Conservation (phyloP, 2,797 vertebrate genomes). For the Crocodylus rhombifer region DNA sequence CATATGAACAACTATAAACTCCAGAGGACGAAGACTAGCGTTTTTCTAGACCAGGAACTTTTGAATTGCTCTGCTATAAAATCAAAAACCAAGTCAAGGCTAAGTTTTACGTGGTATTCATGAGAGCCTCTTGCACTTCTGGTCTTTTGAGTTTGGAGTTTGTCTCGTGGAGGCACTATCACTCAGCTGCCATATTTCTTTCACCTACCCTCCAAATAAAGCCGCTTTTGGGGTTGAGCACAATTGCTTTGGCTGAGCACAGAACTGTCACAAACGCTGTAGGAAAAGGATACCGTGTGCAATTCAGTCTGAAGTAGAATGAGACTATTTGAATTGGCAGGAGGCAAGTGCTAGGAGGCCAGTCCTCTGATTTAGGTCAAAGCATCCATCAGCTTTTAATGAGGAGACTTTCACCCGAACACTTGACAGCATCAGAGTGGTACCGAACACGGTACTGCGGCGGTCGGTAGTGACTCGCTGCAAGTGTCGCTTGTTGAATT, state of each 20-base stretch:
- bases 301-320: fast-evolving
- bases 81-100: background rate
- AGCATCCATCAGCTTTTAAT: fast-evolving
- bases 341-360: fast-evolving
- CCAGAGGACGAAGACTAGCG: fast-evolving
- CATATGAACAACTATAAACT: background rate
- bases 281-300: background rate
- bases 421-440: too few species aligned
- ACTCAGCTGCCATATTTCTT: background rate
- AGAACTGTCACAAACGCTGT: background rate
- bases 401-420: background rate
- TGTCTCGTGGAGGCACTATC: background rate
- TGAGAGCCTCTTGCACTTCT: background rate
- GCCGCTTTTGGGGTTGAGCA: fast-evolving
- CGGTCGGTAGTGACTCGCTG: too few species aligned
- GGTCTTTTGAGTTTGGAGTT: background rate
- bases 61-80: background rate
- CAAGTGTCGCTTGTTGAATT: too few species aligned
- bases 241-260: background rate
- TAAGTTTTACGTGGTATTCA: too few species aligned
- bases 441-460: too few species aligned
- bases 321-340: background rate
- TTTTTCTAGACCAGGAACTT: fast-evolving
- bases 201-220: background rate
- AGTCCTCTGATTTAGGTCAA: background rate